A percentile compares a stretch with the other conserved stretches of the same genome.
Evolutionary conservation across 2,888 invertebrate species (phyloP).

Genomic region (Epirrita christyi): DNA sequence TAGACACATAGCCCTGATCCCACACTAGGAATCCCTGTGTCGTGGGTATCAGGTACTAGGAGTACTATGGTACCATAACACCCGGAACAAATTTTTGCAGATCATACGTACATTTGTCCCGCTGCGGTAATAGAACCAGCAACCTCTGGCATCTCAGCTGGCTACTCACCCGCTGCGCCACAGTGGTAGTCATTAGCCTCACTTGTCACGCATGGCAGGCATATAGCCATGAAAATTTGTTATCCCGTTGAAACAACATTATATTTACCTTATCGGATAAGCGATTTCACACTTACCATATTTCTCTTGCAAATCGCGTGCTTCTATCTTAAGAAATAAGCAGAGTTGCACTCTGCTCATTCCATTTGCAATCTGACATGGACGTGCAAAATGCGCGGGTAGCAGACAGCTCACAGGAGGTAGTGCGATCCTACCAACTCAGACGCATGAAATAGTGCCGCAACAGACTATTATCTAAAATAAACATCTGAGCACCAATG

Average conservation of each 20-base stretch:
- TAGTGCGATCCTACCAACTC: constrained; percentile 75
- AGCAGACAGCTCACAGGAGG: constrained; percentile 69
- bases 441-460: constrained; percentile 81
- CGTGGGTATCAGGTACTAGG: too few species aligned
- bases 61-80: too few species aligned
- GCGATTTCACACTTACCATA: constrained; percentile 67
- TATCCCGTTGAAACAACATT: constrained; percentile 45
- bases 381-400: constrained; percentile 47
- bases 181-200: too few species aligned
- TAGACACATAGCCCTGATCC: too few species aligned
- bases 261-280: constrained; percentile 62
- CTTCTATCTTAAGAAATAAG: constrained; percentile 72
- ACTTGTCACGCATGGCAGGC: constrained; percentile 35
- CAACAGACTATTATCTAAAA: constrained; percentile 80
- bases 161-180: too few species aligned
- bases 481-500: constrained; percentile 83
- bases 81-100: too few species aligned
- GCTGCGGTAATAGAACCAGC: too few species aligned
- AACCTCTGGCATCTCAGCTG: too few species aligned
- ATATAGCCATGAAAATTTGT: constrained; percentile 39
- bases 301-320: constrained; percentile 66
- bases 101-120: too few species aligned
- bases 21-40: too few species aligned
- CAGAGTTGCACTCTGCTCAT: constrained; percentile 49
- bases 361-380: constrained; percentile 68